Percentiles rank a stretch among this genome's conserved stretches.
Conservation (phyloP, 2,113 vertebrate species). For the Carassius carassius region DNA sequence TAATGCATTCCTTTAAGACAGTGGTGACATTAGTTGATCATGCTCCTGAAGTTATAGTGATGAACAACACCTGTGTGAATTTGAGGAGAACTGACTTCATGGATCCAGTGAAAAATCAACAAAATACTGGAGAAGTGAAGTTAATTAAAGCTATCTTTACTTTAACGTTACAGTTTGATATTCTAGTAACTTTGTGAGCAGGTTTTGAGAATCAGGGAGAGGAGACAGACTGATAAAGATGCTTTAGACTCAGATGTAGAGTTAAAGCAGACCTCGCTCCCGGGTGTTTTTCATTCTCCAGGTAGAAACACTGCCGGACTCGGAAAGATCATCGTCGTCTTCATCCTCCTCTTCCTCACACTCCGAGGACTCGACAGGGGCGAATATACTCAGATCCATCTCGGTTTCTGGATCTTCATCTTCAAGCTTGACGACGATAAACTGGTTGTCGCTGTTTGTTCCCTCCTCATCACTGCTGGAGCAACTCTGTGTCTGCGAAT, state of each 20-base stretch:
- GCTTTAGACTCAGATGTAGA: neutral
- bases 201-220: neutral
- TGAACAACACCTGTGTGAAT: neutral
- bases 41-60: neutral
- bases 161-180: neutral
- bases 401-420: constrained; percentile 17
- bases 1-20: no score
- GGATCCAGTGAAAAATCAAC: neutral
- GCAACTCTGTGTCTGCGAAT: neutral
- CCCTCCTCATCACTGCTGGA: neutral
- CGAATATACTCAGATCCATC: constrained; percentile 20
- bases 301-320: neutral
- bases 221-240: neutral
- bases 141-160: no score
- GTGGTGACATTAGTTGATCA: no score
- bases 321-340: neutral
- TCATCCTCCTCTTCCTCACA: neutral
- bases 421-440: constrained; percentile 20
- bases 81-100: neutral
- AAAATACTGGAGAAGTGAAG: neutral
- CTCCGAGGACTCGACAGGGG: constrained; percentile 24
- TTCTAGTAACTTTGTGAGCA: neutral
- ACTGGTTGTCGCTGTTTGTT: neutral
- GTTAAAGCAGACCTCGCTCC: neutral
- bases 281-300: neutral